phyloP scores from a whole-genome alignment of 2,113 vertebrate species.

The Hiodon tergisus region DNA sequence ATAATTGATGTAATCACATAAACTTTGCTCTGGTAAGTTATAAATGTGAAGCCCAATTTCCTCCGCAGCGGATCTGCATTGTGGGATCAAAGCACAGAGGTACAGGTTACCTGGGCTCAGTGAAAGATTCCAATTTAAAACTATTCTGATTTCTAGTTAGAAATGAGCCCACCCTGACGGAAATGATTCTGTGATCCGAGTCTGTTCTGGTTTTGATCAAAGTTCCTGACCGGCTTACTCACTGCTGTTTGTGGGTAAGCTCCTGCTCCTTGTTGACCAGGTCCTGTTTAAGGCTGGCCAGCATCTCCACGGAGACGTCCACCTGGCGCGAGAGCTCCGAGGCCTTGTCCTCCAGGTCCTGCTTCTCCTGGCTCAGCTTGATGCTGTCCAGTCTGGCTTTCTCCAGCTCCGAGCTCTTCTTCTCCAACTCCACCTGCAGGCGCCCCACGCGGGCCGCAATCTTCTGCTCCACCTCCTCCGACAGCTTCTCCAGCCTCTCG shows the following conservation, averaged over 20 bases:
- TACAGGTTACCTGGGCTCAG: too few relatives aligned
- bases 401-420: constrained; percentile 90
- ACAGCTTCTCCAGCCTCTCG: constrained; percentile 87
- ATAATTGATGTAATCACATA: too few relatives aligned
- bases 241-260: constrained; percentile 93
- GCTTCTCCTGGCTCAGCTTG: constrained; percentile 84
- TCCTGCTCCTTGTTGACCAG: constrained; percentile 96
- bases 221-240: constrained; percentile 51
- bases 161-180: too few relatives aligned
- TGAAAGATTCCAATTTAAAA: too few relatives aligned
- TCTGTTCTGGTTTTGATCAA: too few relatives aligned
- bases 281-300: constrained; percentile 95
- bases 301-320: constrained; percentile 95
- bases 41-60: too few relatives aligned
- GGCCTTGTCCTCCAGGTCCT: constrained; percentile 90
- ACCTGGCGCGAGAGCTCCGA: constrained; percentile 91
- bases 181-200: too few relatives aligned
- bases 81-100: too few relatives aligned
- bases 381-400: constrained; percentile 89
- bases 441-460: constrained; percentile 89
- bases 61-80: too few relatives aligned
- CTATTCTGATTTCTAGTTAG: too few relatives aligned
- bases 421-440: constrained; percentile 89
- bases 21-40: too few relatives aligned
- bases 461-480: constrained; percentile 97